Conservation (phyloP, 2,113 vertebrate genomes). For the Coptodon rendalli region DNA sequence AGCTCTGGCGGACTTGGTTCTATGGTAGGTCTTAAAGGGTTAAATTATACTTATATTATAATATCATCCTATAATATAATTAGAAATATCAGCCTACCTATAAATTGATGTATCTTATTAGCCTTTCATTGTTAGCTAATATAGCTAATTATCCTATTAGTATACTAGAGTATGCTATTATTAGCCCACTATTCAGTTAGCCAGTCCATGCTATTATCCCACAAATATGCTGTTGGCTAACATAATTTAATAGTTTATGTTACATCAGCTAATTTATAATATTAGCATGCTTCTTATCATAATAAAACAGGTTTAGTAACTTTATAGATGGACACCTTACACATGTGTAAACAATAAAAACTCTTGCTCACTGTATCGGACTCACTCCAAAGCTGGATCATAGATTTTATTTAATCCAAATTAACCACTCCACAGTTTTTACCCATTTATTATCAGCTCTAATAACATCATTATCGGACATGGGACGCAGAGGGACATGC, state of each 20-base stretch:
- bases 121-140: not conserved
- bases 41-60: not conserved
- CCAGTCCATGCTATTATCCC: not conserved
- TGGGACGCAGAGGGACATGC: not conserved
- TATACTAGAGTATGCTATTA: not conserved
- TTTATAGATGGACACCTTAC: not conserved
- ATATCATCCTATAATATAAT: not conserved
- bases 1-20: too few relatives aligned
- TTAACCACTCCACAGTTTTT: not conserved
- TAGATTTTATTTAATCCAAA: not conserved
- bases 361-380: not conserved
- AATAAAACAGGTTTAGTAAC: not conserved
- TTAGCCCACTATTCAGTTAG: not conserved
- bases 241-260: not conserved
- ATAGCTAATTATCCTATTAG: not conserved
- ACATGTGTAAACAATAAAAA: not conserved
- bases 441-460: not conserved
- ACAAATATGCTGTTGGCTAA: not conserved
- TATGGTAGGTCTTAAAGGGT: not conserved
- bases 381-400: not conserved
- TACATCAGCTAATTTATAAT: not conserved
- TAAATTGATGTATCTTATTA: not conserved
- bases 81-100: not conserved
- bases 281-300: not conserved
- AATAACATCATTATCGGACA: not conserved